Conservation (phyloP, 2,888 invertebrate genomes). For the Epinotia nisella region DNA sequence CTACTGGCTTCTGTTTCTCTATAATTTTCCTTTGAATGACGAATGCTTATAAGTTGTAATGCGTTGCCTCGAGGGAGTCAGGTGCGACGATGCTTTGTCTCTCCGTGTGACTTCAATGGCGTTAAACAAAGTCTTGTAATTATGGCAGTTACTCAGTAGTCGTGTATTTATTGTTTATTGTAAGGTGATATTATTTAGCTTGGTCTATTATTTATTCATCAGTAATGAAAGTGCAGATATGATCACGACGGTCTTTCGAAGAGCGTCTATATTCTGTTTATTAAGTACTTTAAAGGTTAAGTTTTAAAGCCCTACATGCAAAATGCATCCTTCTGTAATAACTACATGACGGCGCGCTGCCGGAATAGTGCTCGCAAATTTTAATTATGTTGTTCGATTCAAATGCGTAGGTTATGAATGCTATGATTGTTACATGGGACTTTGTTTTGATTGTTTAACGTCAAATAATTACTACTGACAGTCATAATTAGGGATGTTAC, state of each 20-base stretch:
- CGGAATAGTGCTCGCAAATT: too few species aligned
- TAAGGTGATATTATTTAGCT: not conserved
- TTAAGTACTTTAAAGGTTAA: not conserved
- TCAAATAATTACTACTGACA: too few species aligned
- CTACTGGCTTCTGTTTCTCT: slow-evolving; percentile 66
- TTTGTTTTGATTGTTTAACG: too few species aligned
- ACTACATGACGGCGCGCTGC: too few species aligned
- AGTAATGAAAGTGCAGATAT: not conserved
- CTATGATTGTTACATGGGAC: too few species aligned
- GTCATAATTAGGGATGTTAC: too few species aligned
- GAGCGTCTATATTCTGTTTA: not conserved
- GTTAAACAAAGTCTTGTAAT: slow-evolving; percentile 28
- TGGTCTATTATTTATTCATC: slow-evolving; percentile 6
- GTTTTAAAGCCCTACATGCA: too few species aligned
- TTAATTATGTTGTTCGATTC: too few species aligned
- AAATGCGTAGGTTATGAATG: too few species aligned
- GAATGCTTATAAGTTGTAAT: slow-evolving; percentile 61
- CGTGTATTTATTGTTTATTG: slow-evolving; percentile 1
- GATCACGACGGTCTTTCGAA: not conserved
- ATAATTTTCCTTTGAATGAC: slow-evolving; percentile 65
- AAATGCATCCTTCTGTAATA: too few species aligned
- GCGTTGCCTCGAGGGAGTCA: slow-evolving; percentile 40
- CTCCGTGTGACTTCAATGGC: slow-evolving; percentile 8
- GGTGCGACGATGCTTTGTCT: slow-evolving; percentile 30
- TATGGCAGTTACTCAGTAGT: slow-evolving; percentile 19